Conservation (phyloP, 2,113 vertebrate genomes). For the Oreocharis arfaki region DNA sequence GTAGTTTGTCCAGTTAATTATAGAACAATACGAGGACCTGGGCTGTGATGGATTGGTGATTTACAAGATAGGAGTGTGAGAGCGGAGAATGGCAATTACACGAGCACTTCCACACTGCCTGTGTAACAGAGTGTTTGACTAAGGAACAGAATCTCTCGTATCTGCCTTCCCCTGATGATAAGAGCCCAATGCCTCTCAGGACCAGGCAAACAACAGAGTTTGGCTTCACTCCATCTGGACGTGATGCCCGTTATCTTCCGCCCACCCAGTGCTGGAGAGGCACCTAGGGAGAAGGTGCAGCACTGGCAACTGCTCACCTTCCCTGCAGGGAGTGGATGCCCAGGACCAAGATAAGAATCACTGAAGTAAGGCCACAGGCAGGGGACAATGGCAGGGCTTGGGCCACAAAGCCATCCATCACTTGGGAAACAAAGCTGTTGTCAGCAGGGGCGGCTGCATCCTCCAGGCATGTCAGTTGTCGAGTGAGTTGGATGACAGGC, state of each 20-base stretch:
- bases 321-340: constrained; percentile 21
- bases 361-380: constrained; percentile 37
- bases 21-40: constrained; percentile 73
- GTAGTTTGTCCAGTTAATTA: constrained; percentile 74
- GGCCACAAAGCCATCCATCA: constrained; percentile 81
- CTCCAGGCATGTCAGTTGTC: constrained; percentile 69
- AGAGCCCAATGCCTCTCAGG: constrained; percentile 42
- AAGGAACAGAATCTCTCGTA: constrained; percentile 43
- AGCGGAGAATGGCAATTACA: constrained; percentile 64
- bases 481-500: constrained; percentile 52
- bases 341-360: constrained; percentile 77
- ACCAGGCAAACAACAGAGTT: constrained; percentile 17
- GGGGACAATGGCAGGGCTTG: constrained; percentile 71
- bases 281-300: neutral
- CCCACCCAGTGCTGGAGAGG: neutral
- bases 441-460: constrained; percentile 70
- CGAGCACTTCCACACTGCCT: constrained; percentile 3
- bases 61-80: constrained; percentile 76
- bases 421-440: constrained; percentile 77
- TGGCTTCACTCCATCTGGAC: neutral
- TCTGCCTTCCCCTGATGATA: constrained; percentile 64
- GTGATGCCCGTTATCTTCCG: neutral
- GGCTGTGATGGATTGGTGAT: constrained; percentile 82
- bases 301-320: constrained; percentile 62
- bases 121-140: constrained; percentile 43